phyloP scores from a whole-genome alignment of 1,140 invertebrate genomes.

The Papilio polyxenes region DNA sequence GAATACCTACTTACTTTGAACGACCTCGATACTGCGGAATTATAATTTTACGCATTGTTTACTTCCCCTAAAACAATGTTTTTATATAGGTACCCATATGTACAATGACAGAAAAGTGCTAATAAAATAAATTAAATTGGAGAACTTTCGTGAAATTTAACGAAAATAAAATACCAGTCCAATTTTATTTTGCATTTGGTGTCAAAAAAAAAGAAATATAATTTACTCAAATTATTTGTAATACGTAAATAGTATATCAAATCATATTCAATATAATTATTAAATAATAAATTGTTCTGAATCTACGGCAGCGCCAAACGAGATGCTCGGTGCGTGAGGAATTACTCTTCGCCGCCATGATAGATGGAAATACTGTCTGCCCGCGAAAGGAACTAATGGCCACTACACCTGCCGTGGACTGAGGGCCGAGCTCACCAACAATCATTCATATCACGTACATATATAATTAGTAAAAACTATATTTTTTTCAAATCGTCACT shows the following conservation, averaged over 20 bases:
- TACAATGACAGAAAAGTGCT: no score
- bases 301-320: not conserved
- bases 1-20: conserved; percentile 13
- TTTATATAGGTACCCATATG: no score
- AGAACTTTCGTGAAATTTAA: no score
- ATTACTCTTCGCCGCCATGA: not conserved
- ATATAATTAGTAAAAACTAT: not conserved
- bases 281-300: not conserved
- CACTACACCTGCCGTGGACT: not conserved
- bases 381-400: not conserved
- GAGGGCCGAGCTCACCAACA: not conserved
- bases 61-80: not conserved
- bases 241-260: not conserved
- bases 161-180: no score
- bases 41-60: conserved; percentile 4
- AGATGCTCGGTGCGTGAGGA: not conserved
- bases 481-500: not conserved
- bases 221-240: not conserved
- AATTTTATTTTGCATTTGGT: no score
- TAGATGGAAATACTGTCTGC: not conserved
- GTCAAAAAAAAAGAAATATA: not conserved
- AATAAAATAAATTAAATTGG: no score
- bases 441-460: conserved; percentile 1
- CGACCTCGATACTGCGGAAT: not conserved
- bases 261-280: not conserved